phyloP scores from a whole-genome alignment of 2,113 vertebrate species.

The Toxotes chatareus region DNA sequence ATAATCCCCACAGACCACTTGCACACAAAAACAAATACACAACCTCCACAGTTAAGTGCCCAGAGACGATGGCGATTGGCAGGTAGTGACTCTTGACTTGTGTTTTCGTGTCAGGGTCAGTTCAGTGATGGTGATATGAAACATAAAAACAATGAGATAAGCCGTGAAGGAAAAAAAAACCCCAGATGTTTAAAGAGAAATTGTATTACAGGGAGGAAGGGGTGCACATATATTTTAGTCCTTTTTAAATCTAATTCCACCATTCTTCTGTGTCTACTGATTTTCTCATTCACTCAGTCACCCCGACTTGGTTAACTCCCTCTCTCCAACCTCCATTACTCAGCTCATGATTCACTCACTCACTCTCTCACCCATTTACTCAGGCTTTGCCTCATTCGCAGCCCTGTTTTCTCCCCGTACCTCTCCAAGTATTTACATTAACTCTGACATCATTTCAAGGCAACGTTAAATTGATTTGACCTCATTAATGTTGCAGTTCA shows the following conservation, averaged over 20 bases:
- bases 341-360: constrained; percentile 48
- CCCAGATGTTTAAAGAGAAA: constrained; percentile 30
- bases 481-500: background rate
- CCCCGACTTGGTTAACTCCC: background rate
- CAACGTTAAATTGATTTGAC: constrained; percentile 18
- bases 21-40: constrained; percentile 50
- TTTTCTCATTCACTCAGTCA: constrained; percentile 23
- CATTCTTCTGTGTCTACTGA: background rate
- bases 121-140: constrained; percentile 17
- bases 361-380: constrained; percentile 25
- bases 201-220: background rate
- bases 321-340: constrained; percentile 24
- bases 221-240: background rate
- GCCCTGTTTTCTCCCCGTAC: background rate
- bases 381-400: constrained; percentile 13
- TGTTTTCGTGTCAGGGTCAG: constrained; percentile 25
- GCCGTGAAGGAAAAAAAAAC: background rate
- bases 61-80: constrained; percentile 56
- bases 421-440: background rate
- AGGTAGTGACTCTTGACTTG: constrained; percentile 47
- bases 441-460: constrained; percentile 23
- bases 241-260: background rate
- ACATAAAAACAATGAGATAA: constrained; percentile 61
- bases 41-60: constrained; percentile 42
- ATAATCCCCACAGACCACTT: constrained; percentile 76